These are phyloP conservation scores for Uropsilus gracilis DNA, from an alignment of 2,113 vertebrate species.

Conservation along the genomic window DNA sequence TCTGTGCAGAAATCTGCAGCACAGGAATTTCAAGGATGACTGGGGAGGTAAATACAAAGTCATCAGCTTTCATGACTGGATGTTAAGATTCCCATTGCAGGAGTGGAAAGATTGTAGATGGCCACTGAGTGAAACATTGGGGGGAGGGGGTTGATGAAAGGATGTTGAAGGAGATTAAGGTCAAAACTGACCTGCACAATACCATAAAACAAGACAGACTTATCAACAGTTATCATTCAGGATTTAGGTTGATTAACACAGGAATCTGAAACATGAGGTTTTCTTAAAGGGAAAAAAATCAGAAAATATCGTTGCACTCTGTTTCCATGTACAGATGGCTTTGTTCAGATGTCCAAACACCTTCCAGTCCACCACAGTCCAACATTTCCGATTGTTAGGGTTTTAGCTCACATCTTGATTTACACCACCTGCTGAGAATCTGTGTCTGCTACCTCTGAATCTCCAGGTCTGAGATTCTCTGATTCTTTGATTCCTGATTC, in stretches of 20 bases:
- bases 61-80: not conserved
- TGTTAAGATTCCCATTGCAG: not conserved
- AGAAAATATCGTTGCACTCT: not conserved
- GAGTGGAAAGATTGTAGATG: not conserved
- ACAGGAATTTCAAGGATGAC: not conserved
- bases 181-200: not conserved
- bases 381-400: not conserved
- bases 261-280: not conserved
- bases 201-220: not conserved
- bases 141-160: not conserved
- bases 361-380: not conserved
- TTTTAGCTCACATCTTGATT: not conserved
- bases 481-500: not conserved
- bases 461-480: not conserved
- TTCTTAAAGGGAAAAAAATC: not conserved
- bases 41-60: not conserved
- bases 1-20: not conserved
- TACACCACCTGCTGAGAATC: not conserved
- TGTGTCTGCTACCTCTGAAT: not conserved
- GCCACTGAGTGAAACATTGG: not conserved
- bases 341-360: not conserved
- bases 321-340: not conserved
- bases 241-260: not conserved
- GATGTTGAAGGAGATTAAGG: not conserved
- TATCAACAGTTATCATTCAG: not conserved